Evolutionary conservation across 1,140 invertebrate species (phyloP).

Genomic region (Triops cancriformis): DNA sequence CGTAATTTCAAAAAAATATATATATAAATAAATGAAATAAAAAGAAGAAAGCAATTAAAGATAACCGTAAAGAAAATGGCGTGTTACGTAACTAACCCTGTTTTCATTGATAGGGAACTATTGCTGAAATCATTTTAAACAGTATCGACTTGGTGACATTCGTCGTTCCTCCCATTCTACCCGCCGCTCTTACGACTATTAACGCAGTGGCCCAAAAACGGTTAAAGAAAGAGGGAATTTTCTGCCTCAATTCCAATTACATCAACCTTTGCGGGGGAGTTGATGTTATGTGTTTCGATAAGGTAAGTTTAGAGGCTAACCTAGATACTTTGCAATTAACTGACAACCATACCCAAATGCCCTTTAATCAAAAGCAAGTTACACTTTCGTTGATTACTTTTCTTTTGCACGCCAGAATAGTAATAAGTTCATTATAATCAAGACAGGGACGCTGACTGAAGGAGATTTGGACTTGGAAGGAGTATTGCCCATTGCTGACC

Average conservation of each 20-base stretch:
- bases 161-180: conserved; percentile 40
- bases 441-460: conserved; percentile 41
- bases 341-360: too few relatives aligned
- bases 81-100: too few relatives aligned
- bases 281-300: conserved; percentile 50
- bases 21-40: neutral
- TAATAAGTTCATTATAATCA: conserved; percentile 17
- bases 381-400: too few relatives aligned
- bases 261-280: conserved; percentile 47
- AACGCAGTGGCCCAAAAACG: conserved; percentile 47
- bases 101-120: conserved; percentile 32
- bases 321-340: too few relatives aligned
- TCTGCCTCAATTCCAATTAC: conserved; percentile 46
- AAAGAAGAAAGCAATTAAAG: conserved; percentile 16
- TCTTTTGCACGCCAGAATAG: too few relatives aligned
- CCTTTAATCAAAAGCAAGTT: too few relatives aligned
- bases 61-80: too few relatives aligned
- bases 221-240: conserved; percentile 43
- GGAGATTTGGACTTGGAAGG: conserved; percentile 36
- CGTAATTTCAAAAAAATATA: conserved; percentile 31
- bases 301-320: conserved; percentile 37
- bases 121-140: conserved; percentile 35
- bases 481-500: conserved; percentile 30
- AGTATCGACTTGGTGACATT: conserved; percentile 41
- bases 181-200: conserved; percentile 47